Base-by-base conservation (phyloP, 2,797 vertebrate genomes). In the Poeciliopsis gracilis region DNA sequence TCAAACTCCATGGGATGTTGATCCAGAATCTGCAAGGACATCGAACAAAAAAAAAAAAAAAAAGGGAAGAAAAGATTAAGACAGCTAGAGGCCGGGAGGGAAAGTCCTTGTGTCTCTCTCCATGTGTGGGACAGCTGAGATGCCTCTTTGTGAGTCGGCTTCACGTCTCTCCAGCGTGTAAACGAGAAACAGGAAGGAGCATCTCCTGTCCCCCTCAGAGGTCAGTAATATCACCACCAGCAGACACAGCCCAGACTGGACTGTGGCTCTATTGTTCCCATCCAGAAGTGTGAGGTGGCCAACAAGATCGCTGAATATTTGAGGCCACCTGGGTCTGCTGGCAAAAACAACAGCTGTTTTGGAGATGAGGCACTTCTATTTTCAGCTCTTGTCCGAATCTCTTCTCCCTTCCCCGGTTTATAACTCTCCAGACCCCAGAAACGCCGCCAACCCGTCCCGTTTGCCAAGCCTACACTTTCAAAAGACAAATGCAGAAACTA, bases 1-100 rank as follows among this genome's bases (percentile, higher is more conserved):
- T 99, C 98, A 96, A 99, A 99, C 92, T 99, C 98, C 77, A 97
- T 95, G 87, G 98, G 98, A 94, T 97, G 97, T 80, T 99, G 98
- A 89, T 95, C 96, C 93, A 98, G 95, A 94, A 99, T 94, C 98
- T 99, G 94, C 84, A 89, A 94, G 84, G 67, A 88, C 69, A 81
- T 49, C 73, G 78, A 85, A 69, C 86, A 66, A 90, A 75, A 76
- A 73, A 51, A 8, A 66, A 90, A 75, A 76, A 73, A 51, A 8
- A 20, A 8, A 2, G 2, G 20, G 51, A 53, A 53, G 51, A 71
- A 90, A 74, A 76, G 73, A 87, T 73, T 80, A 59, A 83, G 53
- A 84, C 51, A 75, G 51, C 69, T 49, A 46, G 74, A 81, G 70
- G 43, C 36, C 6, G n/a, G 55, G 38, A 66, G 12, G 45, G 74